phyloP scores from a whole-genome alignment of 2,113 vertebrate species.

The Galbula dea region DNA sequence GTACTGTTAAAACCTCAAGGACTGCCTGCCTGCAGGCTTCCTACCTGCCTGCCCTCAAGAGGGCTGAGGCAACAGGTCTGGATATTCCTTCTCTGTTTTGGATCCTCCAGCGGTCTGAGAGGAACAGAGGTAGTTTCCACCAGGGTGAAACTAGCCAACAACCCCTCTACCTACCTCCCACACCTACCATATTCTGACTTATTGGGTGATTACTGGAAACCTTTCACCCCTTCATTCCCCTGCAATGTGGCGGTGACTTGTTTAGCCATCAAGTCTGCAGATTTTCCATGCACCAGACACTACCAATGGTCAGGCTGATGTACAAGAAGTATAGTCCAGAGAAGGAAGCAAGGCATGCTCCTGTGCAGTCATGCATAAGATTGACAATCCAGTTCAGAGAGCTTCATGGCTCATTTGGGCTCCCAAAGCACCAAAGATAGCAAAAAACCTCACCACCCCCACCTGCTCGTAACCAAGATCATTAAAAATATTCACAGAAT shows the following conservation, averaged over 20 bases:
- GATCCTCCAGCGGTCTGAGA: not conserved
- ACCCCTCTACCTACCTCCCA: not conserved
- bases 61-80: not conserved
- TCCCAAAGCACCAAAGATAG: not conserved
- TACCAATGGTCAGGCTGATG: not conserved
- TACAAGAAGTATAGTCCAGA: not conserved
- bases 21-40: not conserved
- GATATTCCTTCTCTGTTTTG: no score
- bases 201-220: not conserved
- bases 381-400: not conserved
- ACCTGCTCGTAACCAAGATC: not conserved
- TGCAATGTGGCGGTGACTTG: not conserved
- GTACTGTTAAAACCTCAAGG: not conserved
- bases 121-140: not conserved
- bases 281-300: not conserved
- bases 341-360: not conserved
- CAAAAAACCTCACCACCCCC: not conserved
- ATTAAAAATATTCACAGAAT: not conserved
- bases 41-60: not conserved
- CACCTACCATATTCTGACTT: not conserved
- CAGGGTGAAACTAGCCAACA: not conserved
- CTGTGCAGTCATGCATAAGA: not conserved
- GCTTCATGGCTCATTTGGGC: not conserved
- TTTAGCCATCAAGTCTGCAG: not conserved
- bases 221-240: not conserved